A percentile compares a stretch with the other conserved stretches of the same genome.
These are phyloP conservation scores for Platynereis dumerilii DNA, from an alignment of 2,888 invertebrate genomes.

Conservation along the genomic window DNA sequence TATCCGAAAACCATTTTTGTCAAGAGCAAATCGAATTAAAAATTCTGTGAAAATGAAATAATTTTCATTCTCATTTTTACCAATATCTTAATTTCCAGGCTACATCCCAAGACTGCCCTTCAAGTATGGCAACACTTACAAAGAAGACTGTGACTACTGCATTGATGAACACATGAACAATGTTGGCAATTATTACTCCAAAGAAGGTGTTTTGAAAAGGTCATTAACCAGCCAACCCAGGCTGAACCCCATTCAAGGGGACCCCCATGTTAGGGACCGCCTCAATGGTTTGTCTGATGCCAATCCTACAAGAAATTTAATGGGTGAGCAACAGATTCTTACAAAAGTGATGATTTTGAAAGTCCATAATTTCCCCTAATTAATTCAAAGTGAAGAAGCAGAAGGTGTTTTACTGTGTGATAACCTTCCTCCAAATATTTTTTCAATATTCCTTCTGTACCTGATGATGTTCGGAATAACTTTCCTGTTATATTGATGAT, in stretches of 20 bases:
- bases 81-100: slow-evolving; percentile 42
- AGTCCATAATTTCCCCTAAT: no score
- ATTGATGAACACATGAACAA: slow-evolving; percentile 55
- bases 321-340: slow-evolving; percentile 27
- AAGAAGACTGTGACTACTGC: slow-evolving; percentile 59
- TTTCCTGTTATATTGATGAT: no score
- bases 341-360: no score
- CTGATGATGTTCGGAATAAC: no score
- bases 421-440: no score
- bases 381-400: no score
- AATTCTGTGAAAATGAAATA: no score
- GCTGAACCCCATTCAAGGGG: slow-evolving; percentile 53
- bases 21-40: no score
- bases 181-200: slow-evolving; percentile 43
- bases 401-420: no score
- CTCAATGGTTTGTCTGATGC: slow-evolving; percentile 56
- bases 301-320: slow-evolving; percentile 43
- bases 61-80: no score
- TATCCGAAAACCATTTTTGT: no score
- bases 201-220: slow-evolving; percentile 45
- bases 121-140: slow-evolving; percentile 62
- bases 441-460: no score
- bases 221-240: slow-evolving; percentile 48
- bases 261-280: slow-evolving; percentile 54
- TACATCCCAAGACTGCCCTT: slow-evolving; percentile 61